Conservation (phyloP, 2,113 vertebrate genomes). For the Vidua macroura region DNA sequence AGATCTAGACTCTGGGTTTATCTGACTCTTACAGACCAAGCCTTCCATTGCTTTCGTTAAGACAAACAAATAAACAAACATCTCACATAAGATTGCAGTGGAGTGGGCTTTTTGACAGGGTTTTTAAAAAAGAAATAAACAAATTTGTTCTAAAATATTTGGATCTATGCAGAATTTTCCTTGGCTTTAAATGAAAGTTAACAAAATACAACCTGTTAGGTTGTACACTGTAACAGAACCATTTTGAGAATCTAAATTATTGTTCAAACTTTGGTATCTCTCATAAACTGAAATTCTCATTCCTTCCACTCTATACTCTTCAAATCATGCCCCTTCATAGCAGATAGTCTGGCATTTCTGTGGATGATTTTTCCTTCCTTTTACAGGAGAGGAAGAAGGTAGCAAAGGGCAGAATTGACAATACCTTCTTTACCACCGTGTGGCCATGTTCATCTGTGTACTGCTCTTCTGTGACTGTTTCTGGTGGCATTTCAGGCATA, state of each 20-base stretch:
- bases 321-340: background rate
- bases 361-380: background rate
- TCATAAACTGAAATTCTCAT: background rate
- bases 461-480: slow-evolving; percentile 90
- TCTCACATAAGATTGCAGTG: background rate
- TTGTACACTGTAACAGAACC: background rate
- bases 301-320: background rate
- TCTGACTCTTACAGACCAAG: background rate
- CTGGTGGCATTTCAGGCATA: slow-evolving; percentile 85
- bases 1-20: background rate
- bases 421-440: slow-evolving; percentile 91
- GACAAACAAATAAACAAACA: background rate
- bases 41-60: background rate
- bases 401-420: background rate
- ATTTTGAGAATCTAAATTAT: background rate
- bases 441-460: slow-evolving; percentile 91
- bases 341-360: background rate
- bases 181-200: background rate
- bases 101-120: background rate
- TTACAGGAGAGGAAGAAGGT: background rate
- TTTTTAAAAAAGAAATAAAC: background rate
- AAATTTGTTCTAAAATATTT: background rate
- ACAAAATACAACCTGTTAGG: background rate
- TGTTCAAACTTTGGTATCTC: background rate
- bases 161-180: background rate